Evolutionary conservation across 1,140 invertebrate genomes (phyloP).

Genomic region (Apis dorsata): DNA sequence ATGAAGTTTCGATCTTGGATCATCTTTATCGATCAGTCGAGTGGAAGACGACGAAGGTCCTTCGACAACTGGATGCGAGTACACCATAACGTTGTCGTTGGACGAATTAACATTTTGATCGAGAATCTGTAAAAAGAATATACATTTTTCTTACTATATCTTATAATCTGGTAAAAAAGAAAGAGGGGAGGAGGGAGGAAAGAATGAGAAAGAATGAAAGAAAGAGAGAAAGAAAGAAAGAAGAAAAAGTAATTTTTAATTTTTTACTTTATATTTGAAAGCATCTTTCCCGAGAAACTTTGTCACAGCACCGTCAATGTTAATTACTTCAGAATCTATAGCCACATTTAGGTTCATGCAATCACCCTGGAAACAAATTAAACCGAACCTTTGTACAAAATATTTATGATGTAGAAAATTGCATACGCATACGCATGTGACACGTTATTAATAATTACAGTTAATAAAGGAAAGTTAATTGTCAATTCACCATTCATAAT

Average conservation of each 20-base stretch:
- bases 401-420: not conserved
- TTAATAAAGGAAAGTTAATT: conserved; percentile 1
- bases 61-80: conserved; percentile 62
- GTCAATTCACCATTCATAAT: conserved; percentile 36
- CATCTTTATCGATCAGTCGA: conserved; percentile 78
- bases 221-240: not conserved
- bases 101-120: conserved; percentile 52
- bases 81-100: conserved; percentile 67
- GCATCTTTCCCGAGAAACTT: conserved; percentile 68
- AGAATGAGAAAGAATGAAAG: no score
- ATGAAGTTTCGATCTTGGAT: conserved; percentile 80
- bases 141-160: not conserved
- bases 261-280: conserved; percentile 60
- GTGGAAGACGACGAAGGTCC: conserved; percentile 52
- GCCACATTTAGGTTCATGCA: conserved; percentile 64
- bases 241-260: not conserved
- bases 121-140: conserved; percentile 44
- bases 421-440: not conserved
- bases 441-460: not conserved
- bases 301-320: conserved; percentile 56
- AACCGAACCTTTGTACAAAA: not conserved
- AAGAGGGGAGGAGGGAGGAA: no score
- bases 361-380: conserved; percentile 52
- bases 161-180: not conserved
- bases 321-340: conserved; percentile 65